Conservation (phyloP, 1,140 invertebrate species). For the Adelges cooleyi region DNA sequence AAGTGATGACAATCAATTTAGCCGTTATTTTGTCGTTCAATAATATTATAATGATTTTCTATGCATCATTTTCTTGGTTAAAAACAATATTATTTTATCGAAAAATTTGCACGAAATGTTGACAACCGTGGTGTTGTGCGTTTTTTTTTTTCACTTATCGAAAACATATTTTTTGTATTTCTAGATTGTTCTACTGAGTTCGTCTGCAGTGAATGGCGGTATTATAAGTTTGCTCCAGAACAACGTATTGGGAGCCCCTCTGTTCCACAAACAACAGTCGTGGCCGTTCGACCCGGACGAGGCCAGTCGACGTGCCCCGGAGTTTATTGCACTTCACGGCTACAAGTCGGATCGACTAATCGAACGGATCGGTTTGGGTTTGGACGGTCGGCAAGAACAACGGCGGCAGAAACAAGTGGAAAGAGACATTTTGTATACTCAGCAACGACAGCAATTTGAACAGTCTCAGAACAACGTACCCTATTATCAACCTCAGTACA, state of each 20-base stretch:
- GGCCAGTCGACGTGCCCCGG: slow-evolving; percentile 27
- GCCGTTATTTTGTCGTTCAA: no score
- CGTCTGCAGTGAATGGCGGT: not conserved
- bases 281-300: slow-evolving; percentile 34
- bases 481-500: no score
- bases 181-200: not conserved
- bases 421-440: slow-evolving; percentile 30
- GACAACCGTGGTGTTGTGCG: no score
- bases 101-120: no score
- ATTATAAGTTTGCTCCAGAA: slow-evolving; percentile 21
- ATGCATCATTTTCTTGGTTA: no score
- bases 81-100: no score
- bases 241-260: slow-evolving; percentile 29
- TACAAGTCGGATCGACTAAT: slow-evolving; percentile 31
- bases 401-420: slow-evolving; percentile 31
- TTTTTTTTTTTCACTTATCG: not conserved
- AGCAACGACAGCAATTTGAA: not conserved
- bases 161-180: slow-evolving; percentile 13
- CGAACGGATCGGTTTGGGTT: slow-evolving; percentile 33
- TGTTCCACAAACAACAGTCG: slow-evolving; percentile 30
- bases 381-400: slow-evolving; percentile 31
- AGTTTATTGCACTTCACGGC: slow-evolving; percentile 33
- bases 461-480: not conserved
- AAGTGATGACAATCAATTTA: no score
- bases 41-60: no score